A percentile compares a stretch with the other conserved stretches of the same genome.
Evolutionary conservation across 2,888 invertebrate species (phyloP).

Genomic region (Blera fallax): DNA sequence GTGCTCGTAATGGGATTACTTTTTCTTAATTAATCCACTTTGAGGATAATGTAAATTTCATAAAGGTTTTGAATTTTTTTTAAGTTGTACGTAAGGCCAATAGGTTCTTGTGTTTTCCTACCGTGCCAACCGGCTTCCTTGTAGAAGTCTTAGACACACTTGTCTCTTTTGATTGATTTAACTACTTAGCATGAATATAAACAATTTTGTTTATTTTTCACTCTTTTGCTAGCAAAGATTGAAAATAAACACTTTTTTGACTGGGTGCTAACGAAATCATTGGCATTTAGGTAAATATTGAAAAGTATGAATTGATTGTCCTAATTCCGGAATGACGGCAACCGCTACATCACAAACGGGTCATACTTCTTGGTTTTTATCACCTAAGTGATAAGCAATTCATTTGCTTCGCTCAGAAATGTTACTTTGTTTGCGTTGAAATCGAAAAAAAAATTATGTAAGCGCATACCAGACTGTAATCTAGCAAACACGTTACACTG

Average conservation of each 20-base stretch:
- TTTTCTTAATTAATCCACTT: no score
- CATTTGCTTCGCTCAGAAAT: not conserved
- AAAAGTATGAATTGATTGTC: not conserved
- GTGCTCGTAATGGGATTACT: no score
- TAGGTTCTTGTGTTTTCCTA: not conserved
- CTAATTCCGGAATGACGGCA: not conserved
- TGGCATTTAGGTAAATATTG: not conserved
- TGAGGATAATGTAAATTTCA: no score
- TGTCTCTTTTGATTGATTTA: not conserved
- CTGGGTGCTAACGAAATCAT: not conserved
- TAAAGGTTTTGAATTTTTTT: not conserved
- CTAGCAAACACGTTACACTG: no score
- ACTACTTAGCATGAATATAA: not conserved
- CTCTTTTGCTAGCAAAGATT: not conserved
- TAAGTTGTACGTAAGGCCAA: not conserved
- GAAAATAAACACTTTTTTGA: not conserved
- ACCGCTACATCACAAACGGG: not conserved
- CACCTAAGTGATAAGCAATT: not conserved
- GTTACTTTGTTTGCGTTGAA: not conserved
- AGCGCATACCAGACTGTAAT: no score
- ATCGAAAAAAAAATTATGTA: no score
- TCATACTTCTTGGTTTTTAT: not conserved
- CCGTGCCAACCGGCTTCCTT: not conserved
- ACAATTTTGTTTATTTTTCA: not conserved
- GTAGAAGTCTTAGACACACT: not conserved